These are phyloP conservation scores for Archips xylosteana DNA, from an alignment of 2,888 invertebrate genomes.

Conservation along the genomic window DNA sequence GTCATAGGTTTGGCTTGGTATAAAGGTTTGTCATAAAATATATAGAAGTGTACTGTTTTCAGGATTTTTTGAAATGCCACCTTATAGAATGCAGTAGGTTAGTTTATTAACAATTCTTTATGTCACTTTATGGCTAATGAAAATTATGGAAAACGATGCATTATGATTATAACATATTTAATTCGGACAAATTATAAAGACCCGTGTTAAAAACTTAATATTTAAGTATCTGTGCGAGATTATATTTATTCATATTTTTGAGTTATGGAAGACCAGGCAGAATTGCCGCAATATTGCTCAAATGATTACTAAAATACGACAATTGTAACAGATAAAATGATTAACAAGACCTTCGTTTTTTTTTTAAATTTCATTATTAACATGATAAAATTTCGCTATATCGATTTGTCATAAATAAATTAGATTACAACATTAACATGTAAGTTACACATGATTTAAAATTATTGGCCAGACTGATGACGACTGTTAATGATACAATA, in stretches of 20 bases:
- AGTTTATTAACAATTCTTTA: too few relatives aligned
- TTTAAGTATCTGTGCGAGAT: too few relatives aligned
- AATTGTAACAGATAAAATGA: neutral
- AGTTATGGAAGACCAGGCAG: neutral
- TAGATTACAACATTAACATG: constrained; percentile 9
- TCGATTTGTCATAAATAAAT: constrained; percentile 11
- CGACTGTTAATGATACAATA: neutral
- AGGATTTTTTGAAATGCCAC: too few relatives aligned
- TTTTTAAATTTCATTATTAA: constrained; percentile 18
- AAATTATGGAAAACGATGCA: too few relatives aligned
- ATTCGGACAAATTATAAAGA: too few relatives aligned
- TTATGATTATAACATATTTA: too few relatives aligned
- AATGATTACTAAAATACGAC: neutral
- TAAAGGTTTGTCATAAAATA: too few relatives aligned
- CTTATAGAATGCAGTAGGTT: too few relatives aligned
- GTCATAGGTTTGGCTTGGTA: too few relatives aligned
- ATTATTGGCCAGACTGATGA: constrained; percentile 5
- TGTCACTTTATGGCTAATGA: too few relatives aligned
- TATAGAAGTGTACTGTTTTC: too few relatives aligned
- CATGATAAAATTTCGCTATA: constrained; percentile 26
- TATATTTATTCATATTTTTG: neutral
- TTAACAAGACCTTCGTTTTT: constrained; percentile 1
- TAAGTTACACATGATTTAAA: neutral
- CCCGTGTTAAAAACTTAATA: too few relatives aligned
- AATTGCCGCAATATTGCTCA: neutral